These are phyloP conservation scores for Apodemia duryi DNA, from an alignment of 2,888 invertebrate genomes.

Conservation along the genomic window DNA sequence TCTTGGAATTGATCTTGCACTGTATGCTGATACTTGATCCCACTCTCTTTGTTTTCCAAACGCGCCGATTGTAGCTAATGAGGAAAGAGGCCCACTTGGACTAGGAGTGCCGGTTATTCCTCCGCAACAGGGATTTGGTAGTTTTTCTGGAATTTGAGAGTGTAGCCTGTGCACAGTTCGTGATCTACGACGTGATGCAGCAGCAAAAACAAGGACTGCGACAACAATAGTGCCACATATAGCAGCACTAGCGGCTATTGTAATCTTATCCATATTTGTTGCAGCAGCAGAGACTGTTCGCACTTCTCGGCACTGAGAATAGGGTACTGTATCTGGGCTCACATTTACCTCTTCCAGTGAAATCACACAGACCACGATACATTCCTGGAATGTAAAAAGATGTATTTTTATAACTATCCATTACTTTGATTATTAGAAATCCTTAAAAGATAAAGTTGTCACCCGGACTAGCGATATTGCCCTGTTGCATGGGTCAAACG, in stretches of 20 bases:
- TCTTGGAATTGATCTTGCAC: constrained; percentile 92
- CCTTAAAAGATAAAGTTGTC: no score
- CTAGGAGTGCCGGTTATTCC: constrained; percentile 85
- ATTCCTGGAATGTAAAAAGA: constrained; percentile 82
- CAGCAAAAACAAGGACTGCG: constrained; percentile 93
- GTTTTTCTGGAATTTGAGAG: constrained; percentile 83
- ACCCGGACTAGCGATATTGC: no score
- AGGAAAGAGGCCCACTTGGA: constrained; percentile 88
- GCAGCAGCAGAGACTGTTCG: constrained; percentile 90
- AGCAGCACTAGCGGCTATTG: constrained; percentile 94
- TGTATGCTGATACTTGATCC: constrained; percentile 90
- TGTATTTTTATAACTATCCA: no score
- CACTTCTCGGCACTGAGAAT: constrained; percentile 92
- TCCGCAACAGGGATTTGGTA: constrained; percentile 90
- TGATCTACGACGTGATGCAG: constrained; percentile 89
- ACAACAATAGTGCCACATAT: constrained; percentile 95
- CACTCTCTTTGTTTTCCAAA: constrained; percentile 90
- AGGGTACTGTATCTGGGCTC: constrained; percentile 92
- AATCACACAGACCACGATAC: constrained; percentile 95
- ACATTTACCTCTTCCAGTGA: constrained; percentile 92
- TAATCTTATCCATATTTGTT: constrained; percentile 96
- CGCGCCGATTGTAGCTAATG: constrained; percentile 90
- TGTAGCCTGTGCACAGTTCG: constrained; percentile 87
- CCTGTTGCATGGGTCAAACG: no score
- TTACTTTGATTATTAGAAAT: no score